Base-by-base conservation (phyloP, 2,113 vertebrate species). In the Oryzias woworae region DNA sequence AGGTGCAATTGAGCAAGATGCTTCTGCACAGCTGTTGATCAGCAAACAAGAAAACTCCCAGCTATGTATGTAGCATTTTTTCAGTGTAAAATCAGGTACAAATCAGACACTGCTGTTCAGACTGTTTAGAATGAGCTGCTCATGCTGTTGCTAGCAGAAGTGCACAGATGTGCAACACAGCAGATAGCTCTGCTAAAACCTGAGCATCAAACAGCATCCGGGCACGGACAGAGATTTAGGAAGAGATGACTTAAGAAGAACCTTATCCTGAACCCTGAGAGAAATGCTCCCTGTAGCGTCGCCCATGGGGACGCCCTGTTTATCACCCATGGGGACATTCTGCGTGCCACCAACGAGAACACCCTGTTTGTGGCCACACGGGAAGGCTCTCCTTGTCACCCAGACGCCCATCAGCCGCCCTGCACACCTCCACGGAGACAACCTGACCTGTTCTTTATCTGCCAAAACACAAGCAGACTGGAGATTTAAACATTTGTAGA, bases 231-330 rank as follows among this genome's bases (percentile, higher is more conserved):
- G 14, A 71, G 66, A 60, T 82, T 80, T 73, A 69, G 83, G 71
- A 63, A 59, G 81, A 68, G 72, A 85, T 74, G 84, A 89, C 76
- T 87, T 79, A 81, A 75, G 80, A 73, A 47, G 71, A 89, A 82
- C 84, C 88, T 47, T 53, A 51, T 78, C 68, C 82, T 89, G 78
- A 90, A 87, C 77, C 67, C 71, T 47, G 45, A 47, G 16, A 7
- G 16, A 47, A 1, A 4, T 28, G 26, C 6, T 4, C 6, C 26
- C 17, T 47, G 16, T 83, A 78, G 80, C 80, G 75, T 85, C 78
- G 54, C 74, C 75, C 72, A 73, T 76, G 71, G 60, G 69, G 66
- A 75, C 72, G 64, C 51, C 69, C 46, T 0, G 31, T 26, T 3
- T 26, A 5, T 26, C 26, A 2, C 26, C 26, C 26, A 26, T 4